phyloP scores from a whole-genome alignment of 2,888 invertebrate species.

The Ligdia adustata region DNA sequence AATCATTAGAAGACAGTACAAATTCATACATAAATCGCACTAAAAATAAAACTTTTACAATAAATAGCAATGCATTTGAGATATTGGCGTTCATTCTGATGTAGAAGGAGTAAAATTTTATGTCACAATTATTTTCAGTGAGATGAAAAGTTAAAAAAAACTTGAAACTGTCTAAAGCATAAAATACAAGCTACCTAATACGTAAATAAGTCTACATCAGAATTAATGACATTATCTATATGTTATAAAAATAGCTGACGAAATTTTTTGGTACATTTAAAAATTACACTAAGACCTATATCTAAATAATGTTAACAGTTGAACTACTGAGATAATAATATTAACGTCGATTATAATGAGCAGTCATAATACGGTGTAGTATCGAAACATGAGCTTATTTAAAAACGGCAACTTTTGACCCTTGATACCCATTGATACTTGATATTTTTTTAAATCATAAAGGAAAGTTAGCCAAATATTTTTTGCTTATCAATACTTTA shows the following conservation, averaged over 20 bases:
- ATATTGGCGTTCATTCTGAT: constrained; percentile 25
- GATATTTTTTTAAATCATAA: background rate
- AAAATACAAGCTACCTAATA: no score
- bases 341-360: constrained; percentile 55
- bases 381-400: background rate
- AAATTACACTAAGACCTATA: constrained; percentile 40
- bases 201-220: no score
- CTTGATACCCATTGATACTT: background rate
- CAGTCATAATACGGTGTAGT: constrained; percentile 44
- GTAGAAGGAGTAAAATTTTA: no score
- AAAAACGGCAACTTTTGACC: background rate
- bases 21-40: constrained; percentile 27
- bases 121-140: no score
- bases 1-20: constrained; percentile 34
- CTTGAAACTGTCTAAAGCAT: no score
- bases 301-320: constrained; percentile 39
- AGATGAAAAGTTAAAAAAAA: no score
- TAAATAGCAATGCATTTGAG: constrained; percentile 48
- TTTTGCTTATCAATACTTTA: no score
- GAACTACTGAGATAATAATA: constrained; percentile 50
- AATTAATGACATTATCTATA: constrained; percentile 36
- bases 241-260: constrained; percentile 67
- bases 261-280: constrained; percentile 70
- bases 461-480: background rate
- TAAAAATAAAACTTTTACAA: constrained; percentile 38